Evolutionary conservation across 2,113 vertebrate species (phyloP).

Genomic region (Indri indri): DNA sequence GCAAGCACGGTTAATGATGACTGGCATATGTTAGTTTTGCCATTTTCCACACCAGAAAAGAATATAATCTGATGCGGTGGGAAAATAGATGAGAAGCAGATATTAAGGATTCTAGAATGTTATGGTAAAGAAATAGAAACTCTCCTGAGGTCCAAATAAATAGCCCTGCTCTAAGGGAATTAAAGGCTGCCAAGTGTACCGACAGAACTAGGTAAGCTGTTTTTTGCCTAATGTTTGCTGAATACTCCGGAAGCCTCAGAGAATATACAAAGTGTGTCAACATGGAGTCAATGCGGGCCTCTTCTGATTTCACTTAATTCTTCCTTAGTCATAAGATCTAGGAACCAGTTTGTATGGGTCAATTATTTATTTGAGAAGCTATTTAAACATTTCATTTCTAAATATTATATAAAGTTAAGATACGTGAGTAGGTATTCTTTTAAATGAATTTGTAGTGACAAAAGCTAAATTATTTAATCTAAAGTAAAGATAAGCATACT

Average conservation of each 20-base stretch:
- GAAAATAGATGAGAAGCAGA: background rate
- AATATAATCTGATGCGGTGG: background rate
- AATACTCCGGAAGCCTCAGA: background rate
- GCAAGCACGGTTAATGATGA: constrained; percentile 14
- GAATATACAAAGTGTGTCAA: background rate
- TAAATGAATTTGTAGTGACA: background rate
- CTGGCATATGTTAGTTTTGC: constrained; percentile 5
- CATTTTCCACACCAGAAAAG: constrained; percentile 52
- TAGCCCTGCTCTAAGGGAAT: background rate
- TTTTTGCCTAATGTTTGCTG: background rate
- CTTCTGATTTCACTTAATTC: background rate
- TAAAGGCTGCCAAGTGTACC: background rate
- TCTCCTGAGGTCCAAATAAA: background rate
- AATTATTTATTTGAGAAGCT: background rate
- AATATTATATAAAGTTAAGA: background rate
- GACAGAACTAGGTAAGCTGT: background rate
- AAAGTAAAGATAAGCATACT: constrained; percentile 23
- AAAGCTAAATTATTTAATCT: constrained; percentile 30
- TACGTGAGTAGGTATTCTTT: background rate
- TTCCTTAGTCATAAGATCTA: background rate
- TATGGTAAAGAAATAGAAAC: constrained; percentile 14
- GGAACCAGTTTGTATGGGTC: background rate
- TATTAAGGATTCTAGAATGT: background rate
- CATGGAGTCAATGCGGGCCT: background rate
- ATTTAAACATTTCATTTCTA: constrained; percentile 45